phyloP scores from a whole-genome alignment of 2,888 invertebrate genomes.

The Pyrgus malvae region DNA sequence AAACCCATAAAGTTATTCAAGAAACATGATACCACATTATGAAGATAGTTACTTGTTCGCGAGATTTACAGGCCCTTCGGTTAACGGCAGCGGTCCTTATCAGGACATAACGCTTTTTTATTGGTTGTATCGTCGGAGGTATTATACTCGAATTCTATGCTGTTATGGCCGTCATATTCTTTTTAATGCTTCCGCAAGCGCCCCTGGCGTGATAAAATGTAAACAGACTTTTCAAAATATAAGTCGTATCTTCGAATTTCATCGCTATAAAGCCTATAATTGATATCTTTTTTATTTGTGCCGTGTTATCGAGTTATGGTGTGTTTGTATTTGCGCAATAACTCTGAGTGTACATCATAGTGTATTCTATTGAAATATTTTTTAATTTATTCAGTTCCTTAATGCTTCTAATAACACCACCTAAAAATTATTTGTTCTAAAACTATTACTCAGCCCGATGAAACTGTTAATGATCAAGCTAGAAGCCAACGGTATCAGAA shows the following conservation, averaged over 20 bases:
- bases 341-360: too few species aligned
- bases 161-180: conserved; percentile 29
- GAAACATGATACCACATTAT: conserved; percentile 33
- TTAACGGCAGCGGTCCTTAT: conserved; percentile 43
- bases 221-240: conserved; percentile 1
- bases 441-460: too few species aligned
- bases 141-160: conserved; percentile 35
- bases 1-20: conserved; percentile 34
- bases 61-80: conserved; percentile 44
- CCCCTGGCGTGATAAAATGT: conserved; percentile 17
- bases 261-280: conserved; percentile 8
- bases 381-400: too few species aligned
- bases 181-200: conserved; percentile 40
- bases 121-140: conserved; percentile 38
- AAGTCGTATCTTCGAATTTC: conserved; percentile 6
- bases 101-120: conserved; percentile 39
- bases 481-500: too few species aligned
- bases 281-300: conserved; percentile 11
- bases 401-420: too few species aligned
- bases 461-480: too few species aligned
- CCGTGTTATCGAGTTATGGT: too few species aligned
- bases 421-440: too few species aligned
- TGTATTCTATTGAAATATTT: too few species aligned
- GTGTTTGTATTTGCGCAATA: too few species aligned
- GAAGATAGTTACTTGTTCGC: conserved; percentile 39